A percentile compares a stretch with the other conserved stretches of the same genome.
Evolutionary conservation across 2,888 invertebrate genomes (phyloP).

Genomic region (Limnephilus lunatus): DNA sequence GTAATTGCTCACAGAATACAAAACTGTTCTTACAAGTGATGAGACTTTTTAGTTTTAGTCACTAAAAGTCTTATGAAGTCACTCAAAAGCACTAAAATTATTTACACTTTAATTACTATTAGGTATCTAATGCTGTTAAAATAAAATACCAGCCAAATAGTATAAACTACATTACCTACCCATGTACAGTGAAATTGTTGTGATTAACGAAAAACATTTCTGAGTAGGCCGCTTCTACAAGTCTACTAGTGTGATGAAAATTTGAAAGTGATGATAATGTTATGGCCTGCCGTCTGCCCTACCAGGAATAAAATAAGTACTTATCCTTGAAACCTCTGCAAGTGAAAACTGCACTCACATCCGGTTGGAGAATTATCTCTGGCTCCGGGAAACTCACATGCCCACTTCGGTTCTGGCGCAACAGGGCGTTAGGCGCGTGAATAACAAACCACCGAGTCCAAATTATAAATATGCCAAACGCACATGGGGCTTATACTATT

Average conservation of each 20-base stretch:
- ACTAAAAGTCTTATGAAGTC: too few species aligned
- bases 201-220: background rate
- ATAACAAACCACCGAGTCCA: conserved; percentile 26
- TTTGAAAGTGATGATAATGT: background rate
- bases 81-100: too few species aligned
- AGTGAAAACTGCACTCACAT: background rate
- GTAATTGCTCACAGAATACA: too few species aligned
- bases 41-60: too few species aligned
- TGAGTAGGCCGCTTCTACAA: background rate
- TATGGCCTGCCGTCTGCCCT: background rate
- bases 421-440: background rate
- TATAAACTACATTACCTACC: background rate
- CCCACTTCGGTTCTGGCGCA: conserved; percentile 20
- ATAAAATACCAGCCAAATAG: too few species aligned
- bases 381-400: background rate
- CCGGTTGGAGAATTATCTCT: background rate
- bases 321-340: background rate
- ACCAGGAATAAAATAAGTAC: background rate
- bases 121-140: too few species aligned
- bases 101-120: too few species aligned
- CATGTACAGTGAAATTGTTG: background rate
- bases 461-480: conserved; percentile 29
- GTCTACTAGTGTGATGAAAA: background rate
- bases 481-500: conserved; percentile 2
- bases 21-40: too few species aligned